phyloP scores from a whole-genome alignment of 2,113 vertebrate genomes.

The Tetrao urogallus region DNA sequence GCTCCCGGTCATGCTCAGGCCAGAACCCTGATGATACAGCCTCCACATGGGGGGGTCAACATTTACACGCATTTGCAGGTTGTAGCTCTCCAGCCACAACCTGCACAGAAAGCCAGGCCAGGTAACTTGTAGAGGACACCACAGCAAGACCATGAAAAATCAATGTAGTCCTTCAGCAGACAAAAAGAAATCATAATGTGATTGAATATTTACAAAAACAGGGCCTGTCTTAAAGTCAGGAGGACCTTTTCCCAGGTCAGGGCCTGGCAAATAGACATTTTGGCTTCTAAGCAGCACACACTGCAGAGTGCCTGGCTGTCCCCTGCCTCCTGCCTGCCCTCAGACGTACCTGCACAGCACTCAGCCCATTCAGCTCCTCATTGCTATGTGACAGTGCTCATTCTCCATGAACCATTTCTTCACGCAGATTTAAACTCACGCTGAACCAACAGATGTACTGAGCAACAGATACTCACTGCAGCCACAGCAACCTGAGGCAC shows the following conservation, averaged over 20 bases:
- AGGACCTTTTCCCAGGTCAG: neutral
- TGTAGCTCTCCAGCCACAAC: neutral
- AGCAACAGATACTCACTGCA: neutral
- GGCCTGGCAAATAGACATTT: neutral
- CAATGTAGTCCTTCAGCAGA: neutral
- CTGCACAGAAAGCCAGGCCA: neutral
- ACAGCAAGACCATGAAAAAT: neutral
- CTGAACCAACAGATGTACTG: neutral
- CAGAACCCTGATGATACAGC: neutral
- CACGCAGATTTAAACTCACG: neutral
- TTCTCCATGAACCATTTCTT: neutral
- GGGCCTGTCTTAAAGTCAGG: neutral
- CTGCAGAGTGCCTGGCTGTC: neutral
- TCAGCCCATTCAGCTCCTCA: neutral
- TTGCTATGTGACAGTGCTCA: neutral
- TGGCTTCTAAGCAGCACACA: neutral
- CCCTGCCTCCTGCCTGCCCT: neutral
- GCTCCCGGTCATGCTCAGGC: neutral
- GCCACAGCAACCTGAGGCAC: neutral
- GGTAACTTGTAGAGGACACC: too few species aligned
- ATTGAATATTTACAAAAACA: neutral
- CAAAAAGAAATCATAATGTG: neutral
- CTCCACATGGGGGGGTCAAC: neutral
- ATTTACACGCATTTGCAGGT: fast-evolving
- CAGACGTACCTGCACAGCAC: neutral